phyloP scores from a whole-genome alignment of 2,888 invertebrate species.

The Phaedon cochleariae region DNA sequence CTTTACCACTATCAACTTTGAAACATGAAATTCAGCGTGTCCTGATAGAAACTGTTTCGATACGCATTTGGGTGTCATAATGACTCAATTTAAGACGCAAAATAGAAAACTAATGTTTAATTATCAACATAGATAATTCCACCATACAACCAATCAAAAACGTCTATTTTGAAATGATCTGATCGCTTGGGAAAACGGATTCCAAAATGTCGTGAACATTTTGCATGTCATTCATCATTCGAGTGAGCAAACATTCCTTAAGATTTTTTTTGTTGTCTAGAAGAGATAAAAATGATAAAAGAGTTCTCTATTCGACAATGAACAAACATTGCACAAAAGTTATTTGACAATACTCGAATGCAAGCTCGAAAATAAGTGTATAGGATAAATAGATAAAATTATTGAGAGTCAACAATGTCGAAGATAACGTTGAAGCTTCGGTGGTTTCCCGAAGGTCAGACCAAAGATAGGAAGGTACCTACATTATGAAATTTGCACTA shows the following conservation, averaged over 20 bases:
- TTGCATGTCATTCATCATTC: neutral
- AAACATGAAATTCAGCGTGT: too few relatives aligned
- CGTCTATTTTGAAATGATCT: too few relatives aligned
- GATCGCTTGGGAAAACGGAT: neutral
- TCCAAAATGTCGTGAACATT: neutral
- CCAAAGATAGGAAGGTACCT: neutral
- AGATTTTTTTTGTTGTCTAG: slow-evolving; percentile 24
- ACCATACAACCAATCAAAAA: too few relatives aligned
- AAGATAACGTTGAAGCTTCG: slow-evolving; percentile 13
- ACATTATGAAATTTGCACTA: neutral
- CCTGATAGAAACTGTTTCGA: too few relatives aligned
- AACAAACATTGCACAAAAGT: slow-evolving; percentile 27
- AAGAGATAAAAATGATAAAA: slow-evolving; percentile 26
- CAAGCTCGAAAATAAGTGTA: slow-evolving; percentile 16
- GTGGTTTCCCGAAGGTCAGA: slow-evolving; percentile 14
- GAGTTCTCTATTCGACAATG: slow-evolving; percentile 13
- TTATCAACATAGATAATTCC: too few relatives aligned
- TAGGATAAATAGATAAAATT: slow-evolving; percentile 28
- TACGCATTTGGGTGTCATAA: too few relatives aligned
- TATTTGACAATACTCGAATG: slow-evolving; percentile 27
- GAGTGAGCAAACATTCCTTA: slow-evolving; percentile 11
- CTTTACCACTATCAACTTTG: too few relatives aligned
- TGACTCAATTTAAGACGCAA: too few relatives aligned
- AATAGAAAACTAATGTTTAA: too few relatives aligned
- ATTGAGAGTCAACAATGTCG: slow-evolving; percentile 13